Percentiles rank a stretch among this genome's conserved stretches.
These are phyloP conservation scores for Rallus crepitans DNA, from an alignment of 2,797 vertebrate species.

Conservation along the genomic window DNA sequence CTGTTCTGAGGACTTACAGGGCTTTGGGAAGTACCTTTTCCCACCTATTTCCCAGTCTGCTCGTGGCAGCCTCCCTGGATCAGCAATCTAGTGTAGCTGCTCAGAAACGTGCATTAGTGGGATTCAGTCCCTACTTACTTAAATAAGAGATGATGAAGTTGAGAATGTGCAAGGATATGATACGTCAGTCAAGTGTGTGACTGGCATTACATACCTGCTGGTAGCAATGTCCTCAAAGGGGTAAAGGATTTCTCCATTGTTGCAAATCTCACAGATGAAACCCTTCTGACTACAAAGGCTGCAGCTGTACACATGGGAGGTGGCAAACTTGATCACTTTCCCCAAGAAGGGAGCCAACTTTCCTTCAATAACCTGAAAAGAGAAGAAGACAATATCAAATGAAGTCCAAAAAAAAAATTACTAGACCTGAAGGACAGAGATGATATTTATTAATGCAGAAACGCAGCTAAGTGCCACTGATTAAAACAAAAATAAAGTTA, in stretches of 20 bases:
- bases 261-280: conserved; percentile 98
- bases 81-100: not conserved
- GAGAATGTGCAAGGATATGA: not conserved
- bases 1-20: not conserved
- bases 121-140: not conserved
- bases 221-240: conserved; percentile 96
- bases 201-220: conserved; percentile 85
- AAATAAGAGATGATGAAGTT: not conserved
- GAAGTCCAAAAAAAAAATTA: not conserved
- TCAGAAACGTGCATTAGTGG: not conserved
- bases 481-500: not conserved
- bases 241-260: conserved; percentile 94
- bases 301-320: conserved; percentile 95
- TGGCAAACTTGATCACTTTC: conserved; percentile 98
- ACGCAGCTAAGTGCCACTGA: not conserved
- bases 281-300: conserved; percentile 97
- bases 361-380: conserved; percentile 93
- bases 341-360: conserved; percentile 95
- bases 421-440: conserved; percentile 7
- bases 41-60: not conserved
- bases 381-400: conserved; percentile 40
- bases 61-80: not conserved
- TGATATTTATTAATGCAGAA: conserved; percentile 41
- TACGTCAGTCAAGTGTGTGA: not conserved
- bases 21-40: not conserved